phyloP scores from a whole-genome alignment of 2,113 vertebrate genomes.

The Aspidoscelis tigris region DNA sequence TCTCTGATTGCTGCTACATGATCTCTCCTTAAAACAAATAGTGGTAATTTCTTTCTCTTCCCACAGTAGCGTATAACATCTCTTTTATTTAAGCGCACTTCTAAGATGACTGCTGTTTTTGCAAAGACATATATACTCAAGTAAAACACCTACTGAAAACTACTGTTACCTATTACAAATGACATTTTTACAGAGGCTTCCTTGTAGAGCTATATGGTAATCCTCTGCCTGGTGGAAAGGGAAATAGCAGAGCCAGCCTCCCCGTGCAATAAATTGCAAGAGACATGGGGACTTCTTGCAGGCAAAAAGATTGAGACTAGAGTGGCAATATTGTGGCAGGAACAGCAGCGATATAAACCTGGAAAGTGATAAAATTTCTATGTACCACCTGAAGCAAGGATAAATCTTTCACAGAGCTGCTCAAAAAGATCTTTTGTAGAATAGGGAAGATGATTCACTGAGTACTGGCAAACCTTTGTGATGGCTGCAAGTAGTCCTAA shows the following conservation, averaged over 20 bases:
- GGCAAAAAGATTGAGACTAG: constrained; percentile 45
- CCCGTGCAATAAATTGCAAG: constrained; percentile 44
- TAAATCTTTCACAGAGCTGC: constrained; percentile 55
- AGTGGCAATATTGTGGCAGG: constrained; percentile 51
- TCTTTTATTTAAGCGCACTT: constrained; percentile 35
- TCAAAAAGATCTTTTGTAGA: constrained; percentile 39
- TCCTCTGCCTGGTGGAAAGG: constrained; percentile 40
- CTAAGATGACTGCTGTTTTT: constrained; percentile 39
- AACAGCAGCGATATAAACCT: constrained; percentile 27
- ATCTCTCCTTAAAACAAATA: constrained; percentile 38
- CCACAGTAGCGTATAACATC: constrained; percentile 47
- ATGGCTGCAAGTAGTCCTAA: not conserved
- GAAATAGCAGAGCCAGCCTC: constrained; percentile 42
- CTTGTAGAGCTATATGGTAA: constrained; percentile 38
- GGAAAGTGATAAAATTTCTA: constrained; percentile 51
- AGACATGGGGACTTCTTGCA: constrained; percentile 48
- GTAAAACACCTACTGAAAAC: constrained; percentile 51
- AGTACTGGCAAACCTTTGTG: not conserved
- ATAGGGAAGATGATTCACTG: not conserved
- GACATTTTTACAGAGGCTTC: constrained; percentile 49
- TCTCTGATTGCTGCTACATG: no score
- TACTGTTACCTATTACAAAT: constrained; percentile 35
- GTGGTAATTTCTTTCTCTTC: not conserved
- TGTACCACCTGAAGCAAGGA: constrained; percentile 39
- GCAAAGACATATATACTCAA: constrained; percentile 28